A percentile compares a stretch with the other conserved stretches of the same genome.
Evolutionary conservation across 2,113 vertebrate species (phyloP).

Genomic region (Candoia aspera): DNA sequence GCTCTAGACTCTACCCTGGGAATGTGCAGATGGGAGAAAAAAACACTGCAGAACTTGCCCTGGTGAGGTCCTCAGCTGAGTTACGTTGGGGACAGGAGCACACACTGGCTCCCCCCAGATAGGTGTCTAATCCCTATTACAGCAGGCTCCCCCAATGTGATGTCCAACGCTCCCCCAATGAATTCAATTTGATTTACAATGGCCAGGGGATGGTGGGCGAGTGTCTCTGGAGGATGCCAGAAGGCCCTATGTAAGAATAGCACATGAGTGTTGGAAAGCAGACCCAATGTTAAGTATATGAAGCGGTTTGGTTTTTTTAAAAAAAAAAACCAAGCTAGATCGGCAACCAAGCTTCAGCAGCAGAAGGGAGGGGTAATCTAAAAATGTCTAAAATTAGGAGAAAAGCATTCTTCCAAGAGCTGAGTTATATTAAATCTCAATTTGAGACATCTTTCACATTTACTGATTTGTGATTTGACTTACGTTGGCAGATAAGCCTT

Average conservation of each 20-base stretch:
- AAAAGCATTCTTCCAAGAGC: background rate
- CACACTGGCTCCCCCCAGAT: background rate
- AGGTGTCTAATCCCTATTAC: background rate
- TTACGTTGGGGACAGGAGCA: background rate
- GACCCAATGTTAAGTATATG: background rate
- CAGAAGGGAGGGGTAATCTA: background rate
- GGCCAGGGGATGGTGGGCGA: background rate
- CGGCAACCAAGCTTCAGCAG: background rate
- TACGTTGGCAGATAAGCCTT: background rate
- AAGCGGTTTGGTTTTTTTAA: background rate
- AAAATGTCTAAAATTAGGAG: background rate
- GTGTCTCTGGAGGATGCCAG: background rate
- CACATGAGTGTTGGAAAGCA: too few relatives aligned
- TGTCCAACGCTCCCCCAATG: background rate
- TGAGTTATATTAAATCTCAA: background rate
- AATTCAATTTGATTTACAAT: background rate
- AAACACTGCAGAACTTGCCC: background rate
- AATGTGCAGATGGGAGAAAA: background rate
- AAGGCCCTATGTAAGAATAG: background rate
- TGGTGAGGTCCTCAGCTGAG: background rate
- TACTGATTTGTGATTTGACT: background rate
- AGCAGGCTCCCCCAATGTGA: background rate
- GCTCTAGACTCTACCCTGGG: background rate
- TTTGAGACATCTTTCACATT: background rate
- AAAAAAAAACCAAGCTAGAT: background rate